Evolutionary conservation across 2,113 vertebrate genomes (phyloP), one percentile per base, ranked within the genome.

Genomic region (Elaphurus davidianus): DNA sequence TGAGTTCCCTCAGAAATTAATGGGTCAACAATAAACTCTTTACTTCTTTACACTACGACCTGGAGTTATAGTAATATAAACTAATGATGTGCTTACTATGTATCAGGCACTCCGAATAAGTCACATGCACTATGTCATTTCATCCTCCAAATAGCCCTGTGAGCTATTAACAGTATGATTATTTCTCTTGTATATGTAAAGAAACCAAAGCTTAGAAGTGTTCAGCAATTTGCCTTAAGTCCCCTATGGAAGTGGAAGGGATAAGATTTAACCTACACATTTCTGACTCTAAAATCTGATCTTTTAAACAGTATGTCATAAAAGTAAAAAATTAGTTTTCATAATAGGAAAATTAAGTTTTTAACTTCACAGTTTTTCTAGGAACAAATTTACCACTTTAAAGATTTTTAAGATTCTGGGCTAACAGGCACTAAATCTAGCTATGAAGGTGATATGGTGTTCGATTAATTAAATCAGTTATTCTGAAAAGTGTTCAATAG

Each of bases 221-320:
- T 79, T 71, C 62, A 62, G 25, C 57, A 87, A 76, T 43, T 91
- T 90, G 27, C 52, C 57, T 93, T 25, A 85, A 91, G 83, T 54
- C 16, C 83, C 9, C n/a, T 59, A 64, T 3, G 47, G 25, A 88
- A 79, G 60, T 47, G 4, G 25, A 82, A 92, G 14, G 21, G 10
- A 54, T 90, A 21, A 90, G 17, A 94, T 92, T 94, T 85, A 95
- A 55, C 12, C 19, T 64, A 95, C 2, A 30, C 40, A 71, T 59
- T 92, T 93, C 67, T 88, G 67, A 89, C 19, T 96, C 52, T 47
- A 90, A 92, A 96, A 79, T 85, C 7, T 87, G 25, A 90, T 67
- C 25, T 95, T 96, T 87, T 87, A 83, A 95, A 88, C 13, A 83
- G 2, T 64, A 2, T 60, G 13, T 43, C 19, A 64, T 6, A 64